A percentile compares a stretch with the other conserved stretches of the same genome.
Evolutionary conservation across 1,140 invertebrate genomes (phyloP).

Genomic region (Pristionchus pacificus): DNA sequence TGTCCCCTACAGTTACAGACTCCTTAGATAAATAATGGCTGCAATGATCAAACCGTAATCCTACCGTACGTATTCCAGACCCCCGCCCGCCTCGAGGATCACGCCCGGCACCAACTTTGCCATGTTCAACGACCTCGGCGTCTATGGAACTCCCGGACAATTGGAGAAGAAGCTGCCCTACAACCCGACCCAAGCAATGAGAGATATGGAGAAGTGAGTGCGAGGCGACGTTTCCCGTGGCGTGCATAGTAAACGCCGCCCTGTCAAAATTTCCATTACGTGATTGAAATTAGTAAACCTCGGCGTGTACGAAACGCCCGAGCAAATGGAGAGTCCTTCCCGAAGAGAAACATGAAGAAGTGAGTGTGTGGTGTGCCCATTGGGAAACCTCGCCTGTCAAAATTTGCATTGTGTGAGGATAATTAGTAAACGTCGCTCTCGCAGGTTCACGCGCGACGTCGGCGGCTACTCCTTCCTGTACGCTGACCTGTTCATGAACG

Average conservation of each 20-base stretch:
- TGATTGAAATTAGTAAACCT: too few relatives aligned
- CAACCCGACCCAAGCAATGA: slow-evolving; percentile 63
- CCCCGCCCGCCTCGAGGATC: slow-evolving; percentile 60
- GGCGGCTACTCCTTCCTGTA: slow-evolving; percentile 71
- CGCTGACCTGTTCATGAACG: slow-evolving; percentile 73
- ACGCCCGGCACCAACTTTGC: slow-evolving; percentile 62
- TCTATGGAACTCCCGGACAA: slow-evolving; percentile 65
- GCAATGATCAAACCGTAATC: too few relatives aligned
- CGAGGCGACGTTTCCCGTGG: not conserved
- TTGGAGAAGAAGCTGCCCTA: slow-evolving; percentile 61
- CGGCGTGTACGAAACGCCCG: too few relatives aligned
- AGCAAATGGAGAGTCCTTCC: not conserved
- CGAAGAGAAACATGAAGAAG: not conserved
- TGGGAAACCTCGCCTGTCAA: too few relatives aligned
- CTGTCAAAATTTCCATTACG: not conserved
- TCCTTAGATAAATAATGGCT: too few relatives aligned
- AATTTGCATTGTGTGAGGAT: too few relatives aligned
- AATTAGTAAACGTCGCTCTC: too few relatives aligned
- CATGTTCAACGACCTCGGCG: slow-evolving; percentile 65
- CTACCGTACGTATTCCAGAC: too few relatives aligned
- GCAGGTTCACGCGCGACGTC: slow-evolving; percentile 62
- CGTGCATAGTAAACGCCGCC: not conserved
- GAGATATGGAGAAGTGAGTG: slow-evolving; percentile 63
- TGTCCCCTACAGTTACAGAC: too few relatives aligned
- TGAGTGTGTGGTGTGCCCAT: too few relatives aligned